phyloP scores from a whole-genome alignment of 2,113 vertebrate genomes.

The Semicossyphus pulcher region DNA sequence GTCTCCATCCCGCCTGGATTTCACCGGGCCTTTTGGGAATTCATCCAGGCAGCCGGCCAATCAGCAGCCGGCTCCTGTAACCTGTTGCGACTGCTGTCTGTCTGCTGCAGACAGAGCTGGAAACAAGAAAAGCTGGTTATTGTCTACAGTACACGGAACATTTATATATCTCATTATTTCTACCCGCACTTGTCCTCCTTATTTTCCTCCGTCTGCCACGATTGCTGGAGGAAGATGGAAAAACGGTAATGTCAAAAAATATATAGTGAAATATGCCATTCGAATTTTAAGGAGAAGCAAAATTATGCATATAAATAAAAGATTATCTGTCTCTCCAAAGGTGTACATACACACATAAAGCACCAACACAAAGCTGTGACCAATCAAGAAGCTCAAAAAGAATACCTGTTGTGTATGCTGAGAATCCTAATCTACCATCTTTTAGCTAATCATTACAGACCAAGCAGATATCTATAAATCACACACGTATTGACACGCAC shows the following conservation, averaged over 20 bases:
- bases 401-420: background rate
- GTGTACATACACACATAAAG: too few species aligned
- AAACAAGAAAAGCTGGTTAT: conserved; percentile 21
- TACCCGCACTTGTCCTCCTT: background rate
- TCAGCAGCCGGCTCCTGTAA: conserved; percentile 40
- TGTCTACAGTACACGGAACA: conserved; percentile 11
- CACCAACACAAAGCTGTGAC: too few species aligned
- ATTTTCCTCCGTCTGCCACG: background rate
- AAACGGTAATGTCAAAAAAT: background rate
- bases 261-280: too few species aligned
- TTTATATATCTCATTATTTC: conserved; percentile 37
- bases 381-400: too few species aligned
- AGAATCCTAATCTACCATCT: conserved; percentile 13
- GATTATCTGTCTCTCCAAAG: too few species aligned
- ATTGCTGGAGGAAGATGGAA: background rate
- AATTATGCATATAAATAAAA: too few species aligned
- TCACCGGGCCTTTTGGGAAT: conserved; percentile 32
- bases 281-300: too few species aligned
- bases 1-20: conserved; percentile 19
- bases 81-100: conserved; percentile 36
- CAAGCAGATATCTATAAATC: background rate
- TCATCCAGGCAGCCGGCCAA: conserved; percentile 10
- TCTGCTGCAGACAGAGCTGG: conserved; percentile 22
- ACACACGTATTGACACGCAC: conserved; percentile 3
- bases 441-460: conserved; percentile 23